phyloP scores from a whole-genome alignment of 2,888 invertebrate species.

The Agrilus cyanescens region DNA sequence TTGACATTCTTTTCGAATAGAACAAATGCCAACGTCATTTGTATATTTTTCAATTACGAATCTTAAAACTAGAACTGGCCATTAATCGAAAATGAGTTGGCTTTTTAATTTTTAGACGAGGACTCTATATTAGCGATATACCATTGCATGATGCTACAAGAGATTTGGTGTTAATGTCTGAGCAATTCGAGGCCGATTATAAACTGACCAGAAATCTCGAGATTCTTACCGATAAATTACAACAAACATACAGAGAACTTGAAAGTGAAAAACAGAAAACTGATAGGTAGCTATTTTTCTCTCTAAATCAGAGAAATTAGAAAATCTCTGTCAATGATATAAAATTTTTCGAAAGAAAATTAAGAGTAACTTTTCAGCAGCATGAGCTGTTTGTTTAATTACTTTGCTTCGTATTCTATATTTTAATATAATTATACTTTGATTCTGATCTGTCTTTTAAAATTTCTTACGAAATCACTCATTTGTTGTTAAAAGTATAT shows the following conservation, averaged over 20 bases:
- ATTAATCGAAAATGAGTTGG: too few relatives aligned
- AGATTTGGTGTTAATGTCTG: conserved; percentile 88
- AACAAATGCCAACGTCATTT: neutral
- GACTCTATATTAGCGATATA: conserved; percentile 87
- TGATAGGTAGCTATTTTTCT: conserved; percentile 55
- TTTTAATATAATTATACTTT: too few relatives aligned
- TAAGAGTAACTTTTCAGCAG: neutral
- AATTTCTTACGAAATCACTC: too few relatives aligned
- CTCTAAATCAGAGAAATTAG: neutral
- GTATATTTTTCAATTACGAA: neutral
- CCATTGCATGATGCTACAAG: conserved; percentile 92
- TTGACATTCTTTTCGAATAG: neutral
- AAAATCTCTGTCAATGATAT: neutral
- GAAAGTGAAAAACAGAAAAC: conserved; percentile 94
- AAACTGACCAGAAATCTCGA: conserved; percentile 89
- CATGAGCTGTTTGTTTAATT: neutral
- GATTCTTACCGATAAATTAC: conserved; percentile 85
- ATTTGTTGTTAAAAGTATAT: too few relatives aligned
- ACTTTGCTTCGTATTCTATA: too few relatives aligned
- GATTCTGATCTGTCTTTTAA: neutral
- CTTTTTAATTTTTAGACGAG: conserved; percentile 50
- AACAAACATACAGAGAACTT: conserved; percentile 86
- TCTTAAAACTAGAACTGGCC: too few relatives aligned
- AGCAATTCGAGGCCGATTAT: conserved; percentile 95
- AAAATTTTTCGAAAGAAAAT: too few relatives aligned